Evolutionary conservation across 2,797 vertebrate species (phyloP).

Genomic region (Aulostomus chinensis): DNA sequence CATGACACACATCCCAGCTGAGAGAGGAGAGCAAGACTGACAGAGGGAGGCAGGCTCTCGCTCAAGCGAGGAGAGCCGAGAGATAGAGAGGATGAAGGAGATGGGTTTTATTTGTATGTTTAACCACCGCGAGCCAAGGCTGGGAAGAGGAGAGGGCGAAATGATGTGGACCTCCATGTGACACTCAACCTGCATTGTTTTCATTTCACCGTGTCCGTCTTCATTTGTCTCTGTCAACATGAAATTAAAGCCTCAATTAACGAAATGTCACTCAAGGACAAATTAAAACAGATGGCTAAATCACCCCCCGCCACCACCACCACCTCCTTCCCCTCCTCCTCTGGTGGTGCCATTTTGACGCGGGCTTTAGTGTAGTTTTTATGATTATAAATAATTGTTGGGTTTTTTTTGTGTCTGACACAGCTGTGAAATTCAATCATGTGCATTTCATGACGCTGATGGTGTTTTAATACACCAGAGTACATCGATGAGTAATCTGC

Average conservation of each 20-base stretch:
- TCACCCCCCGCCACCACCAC: too few species aligned
- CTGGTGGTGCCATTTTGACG: too few species aligned
- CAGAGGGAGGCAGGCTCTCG: constrained; percentile 36
- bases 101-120: constrained; percentile 30
- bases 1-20: constrained; percentile 67
- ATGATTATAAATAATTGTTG: neutral
- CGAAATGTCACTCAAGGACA: constrained; percentile 34
- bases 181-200: constrained; percentile 38
- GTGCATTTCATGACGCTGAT: neutral
- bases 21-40: constrained; percentile 34
- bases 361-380: neutral
- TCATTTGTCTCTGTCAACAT: constrained; percentile 26
- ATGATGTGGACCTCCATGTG: constrained; percentile 32
- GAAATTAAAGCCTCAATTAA: constrained; percentile 35
- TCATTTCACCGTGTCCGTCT: constrained; percentile 29
- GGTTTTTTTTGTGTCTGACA: neutral
- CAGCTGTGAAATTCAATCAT: constrained; percentile 2
- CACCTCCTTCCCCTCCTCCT: too few species aligned
- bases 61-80: constrained; percentile 10
- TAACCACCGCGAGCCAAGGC: constrained; percentile 33
- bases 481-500: constrained; percentile 31
- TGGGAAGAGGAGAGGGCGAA: neutral
- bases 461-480: constrained; percentile 29
- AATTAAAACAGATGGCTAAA: constrained; percentile 12
- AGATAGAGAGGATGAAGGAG: constrained; percentile 11